A percentile compares a stretch with the other conserved stretches of the same genome.
Evolutionary conservation across 2,113 vertebrate species (phyloP).

Genomic region (Psammodynastes pulverulentus): DNA sequence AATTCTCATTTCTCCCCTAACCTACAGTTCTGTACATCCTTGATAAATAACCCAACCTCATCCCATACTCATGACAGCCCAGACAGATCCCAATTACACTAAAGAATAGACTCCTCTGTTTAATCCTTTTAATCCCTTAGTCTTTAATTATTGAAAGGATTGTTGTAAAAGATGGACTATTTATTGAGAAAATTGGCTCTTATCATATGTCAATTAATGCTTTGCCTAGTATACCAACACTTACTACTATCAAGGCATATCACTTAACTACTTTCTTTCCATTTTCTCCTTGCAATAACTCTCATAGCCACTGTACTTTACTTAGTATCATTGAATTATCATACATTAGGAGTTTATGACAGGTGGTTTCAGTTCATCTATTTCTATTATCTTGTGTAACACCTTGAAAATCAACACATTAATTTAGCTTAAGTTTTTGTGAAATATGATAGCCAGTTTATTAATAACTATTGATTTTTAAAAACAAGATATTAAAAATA

Average conservation of each 20-base stretch:
- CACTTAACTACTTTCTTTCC: slow-evolving; percentile 52
- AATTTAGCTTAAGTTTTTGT: neutral
- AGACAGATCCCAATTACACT: neutral
- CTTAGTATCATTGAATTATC: neutral
- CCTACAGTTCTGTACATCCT: neutral
- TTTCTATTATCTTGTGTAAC: neutral
- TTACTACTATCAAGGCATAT: slow-evolving; percentile 44
- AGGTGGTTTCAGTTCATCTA: neutral
- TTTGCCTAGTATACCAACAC: slow-evolving; percentile 49
- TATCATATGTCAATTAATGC: slow-evolving; percentile 64
- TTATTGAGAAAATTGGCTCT: slow-evolving; percentile 50
- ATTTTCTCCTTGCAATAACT: slow-evolving; percentile 26
- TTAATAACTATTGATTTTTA: neutral
- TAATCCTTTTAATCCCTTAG: slow-evolving; percentile 23
- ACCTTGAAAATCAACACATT: neutral
- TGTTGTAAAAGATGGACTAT: slow-evolving; percentile 19
- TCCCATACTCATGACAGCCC: neutral
- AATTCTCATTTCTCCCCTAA: neutral
- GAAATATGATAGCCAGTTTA: neutral
- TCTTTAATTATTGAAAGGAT: slow-evolving; percentile 17
- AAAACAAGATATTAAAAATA: neutral
- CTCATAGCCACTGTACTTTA: neutral
- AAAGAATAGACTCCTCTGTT: neutral
- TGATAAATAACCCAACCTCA: neutral
- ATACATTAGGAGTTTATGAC: neutral